Percentiles rank a stretch among this genome's conserved stretches.
Conservation (phyloP, 2,888 invertebrate genomes). For the Camptogramma bilineatum region DNA sequence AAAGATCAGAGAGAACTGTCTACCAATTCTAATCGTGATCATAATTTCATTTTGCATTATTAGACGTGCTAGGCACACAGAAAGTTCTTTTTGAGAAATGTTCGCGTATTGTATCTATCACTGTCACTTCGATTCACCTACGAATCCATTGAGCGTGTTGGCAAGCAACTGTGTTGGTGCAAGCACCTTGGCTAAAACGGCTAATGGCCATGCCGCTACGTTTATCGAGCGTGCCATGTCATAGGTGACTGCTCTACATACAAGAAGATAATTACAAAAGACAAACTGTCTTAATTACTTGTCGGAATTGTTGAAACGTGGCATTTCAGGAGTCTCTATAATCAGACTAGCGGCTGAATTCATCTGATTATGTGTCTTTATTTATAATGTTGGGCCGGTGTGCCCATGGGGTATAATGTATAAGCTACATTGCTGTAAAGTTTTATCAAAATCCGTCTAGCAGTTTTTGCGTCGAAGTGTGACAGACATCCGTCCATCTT, state of each 20-base stretch:
- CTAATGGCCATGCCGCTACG: constrained; percentile 41
- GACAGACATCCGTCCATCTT: too few species aligned
- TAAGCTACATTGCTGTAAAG: too few species aligned
- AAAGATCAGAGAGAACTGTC: too few species aligned
- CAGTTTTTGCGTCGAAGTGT: too few species aligned
- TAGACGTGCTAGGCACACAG: not conserved
- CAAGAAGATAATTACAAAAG: constrained; percentile 18
- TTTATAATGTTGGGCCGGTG: too few species aligned
- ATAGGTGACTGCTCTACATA: constrained; percentile 28
- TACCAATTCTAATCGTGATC: too few species aligned
- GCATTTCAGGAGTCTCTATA: not conserved
- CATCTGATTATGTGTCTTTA: too few species aligned
- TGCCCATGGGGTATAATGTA: too few species aligned
- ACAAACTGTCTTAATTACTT: constrained; percentile 25
- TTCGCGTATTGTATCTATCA: too few species aligned
- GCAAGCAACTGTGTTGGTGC: constrained; percentile 62
- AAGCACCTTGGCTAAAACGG: constrained; percentile 49
- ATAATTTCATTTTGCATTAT: too few species aligned
- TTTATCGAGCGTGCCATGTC: constrained; percentile 48
- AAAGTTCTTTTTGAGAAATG: too few species aligned
- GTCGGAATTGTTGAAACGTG: constrained; percentile 4
- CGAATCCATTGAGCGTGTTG: constrained; percentile 2
- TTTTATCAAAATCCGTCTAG: too few species aligned
- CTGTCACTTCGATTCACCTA: not conserved
- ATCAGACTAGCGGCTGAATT: not conserved